Base-by-base conservation (phyloP, 35 echinoderm and acorn worm species). In the Nesometra sesokonis region DNA sequence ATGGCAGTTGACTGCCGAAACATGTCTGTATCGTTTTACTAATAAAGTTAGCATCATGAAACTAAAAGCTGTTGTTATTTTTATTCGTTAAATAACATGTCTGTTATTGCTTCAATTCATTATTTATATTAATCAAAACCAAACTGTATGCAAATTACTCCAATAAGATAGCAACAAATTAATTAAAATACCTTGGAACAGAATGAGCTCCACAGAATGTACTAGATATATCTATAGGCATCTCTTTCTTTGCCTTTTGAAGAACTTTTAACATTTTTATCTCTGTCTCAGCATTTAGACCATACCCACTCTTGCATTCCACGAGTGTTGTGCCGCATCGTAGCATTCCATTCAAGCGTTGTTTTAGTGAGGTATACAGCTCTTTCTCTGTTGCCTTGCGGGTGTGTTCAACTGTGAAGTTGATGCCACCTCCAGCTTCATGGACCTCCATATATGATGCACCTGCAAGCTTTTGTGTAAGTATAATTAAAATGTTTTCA, bases 241-340 rank as follows among this genome's bases (percentile, higher is more conserved):
- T 52, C 57, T 99, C 96, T 35, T 77, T 89, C 11, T 82, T 91
- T 23, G 96, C 96, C 85, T 80, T 89, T 27, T 91, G 84, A 57
- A 94, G 23, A 0, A 92, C 96, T 32, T 88, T 80, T 19, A 94
- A 83, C 93, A 99, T 94, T 82, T 94, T 94, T 29, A 97, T 82
- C 77, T 99, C 96, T 34, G 80, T 99, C 17, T 94, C 96, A 2
- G 83, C 57, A 78, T 94, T 89, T 78, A 99, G 36, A 11, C 96
- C 96, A 84, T 99, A 99, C 23, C 96, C 96, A 85, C 96, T 99
- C 88, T 99, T 99, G 77, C 96, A 94, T 80, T 99, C 96, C 46
- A 92, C 96, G 0, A 90, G 91, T 0, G 96, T 99, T 13, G 96
- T 99, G 32, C 96, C 96, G 34, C 86, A 88, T 17, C 77, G 84